Evolutionary conservation across 2,888 invertebrate species (phyloP), one percentile per base, ranked within the genome.

Genomic region (Trichopria drosophilae): DNA sequence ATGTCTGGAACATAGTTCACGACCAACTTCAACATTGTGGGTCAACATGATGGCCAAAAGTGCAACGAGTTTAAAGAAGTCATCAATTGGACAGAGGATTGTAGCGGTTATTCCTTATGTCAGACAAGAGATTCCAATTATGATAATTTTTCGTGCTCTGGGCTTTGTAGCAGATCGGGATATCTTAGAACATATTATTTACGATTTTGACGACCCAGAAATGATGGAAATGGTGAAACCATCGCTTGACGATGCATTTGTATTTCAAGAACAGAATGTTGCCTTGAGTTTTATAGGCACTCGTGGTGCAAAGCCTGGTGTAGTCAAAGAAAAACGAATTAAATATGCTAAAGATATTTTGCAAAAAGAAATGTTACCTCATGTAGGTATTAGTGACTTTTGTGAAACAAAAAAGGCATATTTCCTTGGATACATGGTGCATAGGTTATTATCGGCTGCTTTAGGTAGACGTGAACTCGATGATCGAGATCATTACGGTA

Each of bases 161-260:
- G 98, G 99, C 23, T 99, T 99, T 78, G 99, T 99, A 28, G 97
- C 99, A 6, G 99, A 99, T 77, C 84, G 99, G 68, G 99, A 99
- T 78, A 99, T 99, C 67, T 80, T 99, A 16, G 99, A 99, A 73
- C 99, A 99, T 71, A 99, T 99, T 55, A 98, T 99, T 68, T 99
- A 99, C 76, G 99, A 99, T 73, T 99, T 99, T 78, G 97, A 99
- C 77, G 99, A 99, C 78, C 97, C 96, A 5, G 99, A 99, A 81
- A 98, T 99, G 97, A 99, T 99, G 98, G 99, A 99, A 83, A 97
- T 99, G 97, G 97, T 96, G 0, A 99, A 99, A 75, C 98, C 99
- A 0, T 98, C 98, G 0, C 78, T 99, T 48, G 99, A 99, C 78
- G 99, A 99, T 79, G 99, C 99, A 24, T 99, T 99, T 77, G 98